Base-by-base conservation (phyloP, 2,797 vertebrate genomes). In the Vireo griseus region DNA sequence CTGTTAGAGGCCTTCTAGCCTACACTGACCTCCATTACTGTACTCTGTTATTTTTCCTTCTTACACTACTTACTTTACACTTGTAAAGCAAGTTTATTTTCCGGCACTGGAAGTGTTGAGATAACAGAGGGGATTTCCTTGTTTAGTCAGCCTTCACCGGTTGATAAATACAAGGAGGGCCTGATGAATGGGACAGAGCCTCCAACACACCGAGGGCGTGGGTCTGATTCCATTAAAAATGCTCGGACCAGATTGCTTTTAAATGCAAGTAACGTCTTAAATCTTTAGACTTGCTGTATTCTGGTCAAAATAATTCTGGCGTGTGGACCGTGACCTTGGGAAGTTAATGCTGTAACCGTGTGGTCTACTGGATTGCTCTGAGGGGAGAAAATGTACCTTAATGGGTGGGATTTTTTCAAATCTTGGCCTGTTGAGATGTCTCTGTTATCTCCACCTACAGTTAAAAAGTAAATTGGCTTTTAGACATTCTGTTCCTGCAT, bases 51-150 rank as follows among this genome's bases (percentile, higher is more conserved):
- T 52, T 61, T 62, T 25, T 33, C n/a, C 26, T 67, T 66, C 51
- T 76, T 14, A 3, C 68, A 48, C 71, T 61, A 71, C 40, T n/a
- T n/a, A n/a, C n/a, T n/a, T n/a, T n/a, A n/a, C 58, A 88, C 89
- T 91, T 79, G 52, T 74, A 52, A 83, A 73, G 65, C 50, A 4
- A 61, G 69, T 84, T 96, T 92, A 55, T 94, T 93, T 97, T 96
- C 85, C 90, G 83, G 33, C 78, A 21, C 87, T 94, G 93, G 68
- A 90, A 88, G 92, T 58, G 79, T 92, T n/a, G 86, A 83, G 90
- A 86, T 96, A 92, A 91, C 68, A 93, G 94, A 95, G 92, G 69
- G 94, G 84, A 90, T 88, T 94, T 95, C 94, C 93, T 92, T 92
- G 91, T 89, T 95, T 94, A 93, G 65, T 87, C 92, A 92, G 89